Conservation (phyloP, 1,140 invertebrate species). For the Lucilia sericata region DNA sequence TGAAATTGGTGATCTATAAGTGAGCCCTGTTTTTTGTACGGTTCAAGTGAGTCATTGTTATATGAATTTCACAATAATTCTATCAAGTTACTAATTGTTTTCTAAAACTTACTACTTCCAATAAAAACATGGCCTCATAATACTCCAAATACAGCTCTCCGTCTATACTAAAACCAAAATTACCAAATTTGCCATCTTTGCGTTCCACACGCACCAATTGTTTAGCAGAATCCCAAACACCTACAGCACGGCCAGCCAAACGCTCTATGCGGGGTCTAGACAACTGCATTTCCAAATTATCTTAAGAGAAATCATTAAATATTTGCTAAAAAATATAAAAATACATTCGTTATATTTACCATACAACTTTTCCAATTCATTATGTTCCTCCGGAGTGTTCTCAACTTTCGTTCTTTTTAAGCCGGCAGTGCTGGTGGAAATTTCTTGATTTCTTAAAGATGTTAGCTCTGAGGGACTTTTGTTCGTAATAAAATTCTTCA, state of each 20-base stretch:
- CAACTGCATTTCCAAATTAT: constrained; percentile 51
- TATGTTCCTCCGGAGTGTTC: constrained; percentile 9
- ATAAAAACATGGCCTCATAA: constrained; percentile 60
- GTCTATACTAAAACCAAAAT: constrained; percentile 55
- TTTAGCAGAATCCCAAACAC: constrained; percentile 52
- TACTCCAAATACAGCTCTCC: constrained; percentile 58
- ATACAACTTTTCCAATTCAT: constrained; percentile 49
- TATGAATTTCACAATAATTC: neutral
- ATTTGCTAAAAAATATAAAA: too few species aligned
- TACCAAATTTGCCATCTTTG: constrained; percentile 64
- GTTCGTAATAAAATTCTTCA: neutral
- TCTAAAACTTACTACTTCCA: constrained; percentile 56
- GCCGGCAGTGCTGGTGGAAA: constrained; percentile 48
- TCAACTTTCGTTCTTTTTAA: constrained; percentile 53
- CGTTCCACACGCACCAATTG: constrained; percentile 56
- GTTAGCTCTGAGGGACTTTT: constrained; percentile 53
- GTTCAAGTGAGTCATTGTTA: too few species aligned
- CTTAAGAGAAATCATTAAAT: constrained; percentile 42
- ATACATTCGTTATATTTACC: neutral
- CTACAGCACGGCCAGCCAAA: constrained; percentile 55
- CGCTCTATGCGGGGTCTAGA: constrained; percentile 58
- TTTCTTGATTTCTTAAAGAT: constrained; percentile 50
- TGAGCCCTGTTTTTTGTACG: too few species aligned
- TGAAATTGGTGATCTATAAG: too few species aligned
- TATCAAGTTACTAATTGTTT: neutral